A percentile compares a stretch with the other conserved stretches of the same genome.
phyloP scores from a whole-genome alignment of 2,888 invertebrate genomes.

The Drosophila birchii region DNA sequence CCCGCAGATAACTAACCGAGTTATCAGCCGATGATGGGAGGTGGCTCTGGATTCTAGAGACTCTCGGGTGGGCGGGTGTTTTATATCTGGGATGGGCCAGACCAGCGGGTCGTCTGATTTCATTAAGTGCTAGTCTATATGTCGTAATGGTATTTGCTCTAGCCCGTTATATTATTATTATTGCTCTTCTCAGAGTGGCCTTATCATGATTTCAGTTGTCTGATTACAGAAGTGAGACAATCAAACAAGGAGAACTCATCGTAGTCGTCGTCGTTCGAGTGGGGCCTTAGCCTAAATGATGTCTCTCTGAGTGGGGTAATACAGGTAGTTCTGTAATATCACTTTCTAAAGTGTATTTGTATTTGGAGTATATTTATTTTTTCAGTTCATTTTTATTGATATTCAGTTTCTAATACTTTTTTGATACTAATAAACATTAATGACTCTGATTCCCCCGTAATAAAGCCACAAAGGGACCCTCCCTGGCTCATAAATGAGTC shows the following conservation, averaged over 20 bases:
- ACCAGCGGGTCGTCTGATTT: conserved; percentile 26
- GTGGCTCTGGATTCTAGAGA: conserved; percentile 8
- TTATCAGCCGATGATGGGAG: conserved; percentile 39
- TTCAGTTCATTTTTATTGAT: no score
- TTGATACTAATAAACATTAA: neutral
- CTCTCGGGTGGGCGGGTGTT: conserved; percentile 4
- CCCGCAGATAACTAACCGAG: conserved; percentile 64
- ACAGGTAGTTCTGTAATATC: conserved; percentile 7
- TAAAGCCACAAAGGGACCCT: neutral
- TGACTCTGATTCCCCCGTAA: neutral
- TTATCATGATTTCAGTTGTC: conserved; percentile 37
- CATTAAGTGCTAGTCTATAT: conserved; percentile 37
- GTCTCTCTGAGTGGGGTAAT: conserved; percentile 1
- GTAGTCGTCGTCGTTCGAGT: conserved; percentile 4
- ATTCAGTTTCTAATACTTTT: neutral
- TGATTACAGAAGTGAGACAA: conserved; percentile 42
- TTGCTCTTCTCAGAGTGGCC: conserved; percentile 14
- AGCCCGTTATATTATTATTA: conserved; percentile 19
- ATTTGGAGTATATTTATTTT: neutral
- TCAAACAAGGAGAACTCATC: conserved; percentile 1
- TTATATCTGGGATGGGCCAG: conserved; percentile 29
- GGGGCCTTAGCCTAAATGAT: conserved; percentile 47
- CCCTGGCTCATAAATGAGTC: conserved; percentile 43
- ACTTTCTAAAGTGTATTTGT: neutral
- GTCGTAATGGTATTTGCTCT: conserved; percentile 39